These are phyloP conservation scores for Sandelia bainsii DNA, from an alignment of 2,797 vertebrate genomes.

Conservation along the genomic window DNA sequence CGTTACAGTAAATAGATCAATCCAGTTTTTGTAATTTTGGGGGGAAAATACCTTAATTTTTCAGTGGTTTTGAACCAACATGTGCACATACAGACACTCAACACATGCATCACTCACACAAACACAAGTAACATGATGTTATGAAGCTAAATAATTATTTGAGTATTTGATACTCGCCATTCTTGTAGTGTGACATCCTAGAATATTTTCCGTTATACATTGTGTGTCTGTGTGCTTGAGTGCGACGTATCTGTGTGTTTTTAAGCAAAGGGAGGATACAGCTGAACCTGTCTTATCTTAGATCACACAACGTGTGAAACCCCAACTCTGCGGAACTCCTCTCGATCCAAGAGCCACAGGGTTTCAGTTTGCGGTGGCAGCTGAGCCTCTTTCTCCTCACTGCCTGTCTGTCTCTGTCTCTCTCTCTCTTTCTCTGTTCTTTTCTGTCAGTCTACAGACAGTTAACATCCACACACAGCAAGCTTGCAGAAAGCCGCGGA, in stretches of 20 bases:
- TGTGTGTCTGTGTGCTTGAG: conserved; percentile 26
- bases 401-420: conserved; percentile 16
- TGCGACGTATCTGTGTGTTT: conserved; percentile 39
- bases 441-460: conserved; percentile 56
- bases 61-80: background rate
- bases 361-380: conserved; percentile 83
- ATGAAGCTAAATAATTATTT: conserved; percentile 60
- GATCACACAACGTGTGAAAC: conserved; percentile 79
- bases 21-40: background rate
- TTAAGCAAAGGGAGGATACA: conserved; percentile 66
- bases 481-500: conserved; percentile 64
- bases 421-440: conserved; percentile 41
- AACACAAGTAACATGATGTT: background rate
- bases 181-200: conserved; percentile 48
- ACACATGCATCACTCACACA: background rate
- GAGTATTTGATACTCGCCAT: background rate
- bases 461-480: conserved; percentile 63
- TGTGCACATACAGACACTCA: background rate
- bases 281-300: conserved; percentile 77
- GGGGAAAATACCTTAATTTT: background rate
- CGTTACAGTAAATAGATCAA: background rate
- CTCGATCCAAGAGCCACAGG: conserved; percentile 76
- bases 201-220: conserved; percentile 69
- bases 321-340: conserved; percentile 76
- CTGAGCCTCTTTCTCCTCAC: conserved; percentile 61